These are phyloP conservation scores for Porites lutea DNA, from an alignment of 64 coral and sea anemone species.

Conservation along the genomic window DNA sequence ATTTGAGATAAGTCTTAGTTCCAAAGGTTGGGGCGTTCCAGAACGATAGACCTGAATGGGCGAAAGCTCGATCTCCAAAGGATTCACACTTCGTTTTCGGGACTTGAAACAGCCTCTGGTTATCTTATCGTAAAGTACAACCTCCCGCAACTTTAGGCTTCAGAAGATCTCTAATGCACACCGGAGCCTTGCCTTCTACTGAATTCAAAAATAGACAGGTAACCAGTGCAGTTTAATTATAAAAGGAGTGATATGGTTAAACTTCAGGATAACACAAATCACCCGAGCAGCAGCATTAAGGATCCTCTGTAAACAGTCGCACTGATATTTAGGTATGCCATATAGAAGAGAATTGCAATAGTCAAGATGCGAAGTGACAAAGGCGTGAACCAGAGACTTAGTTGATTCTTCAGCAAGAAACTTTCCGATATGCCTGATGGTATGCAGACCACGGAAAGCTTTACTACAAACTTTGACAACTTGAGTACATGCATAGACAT, in stretches of 20 bases:
- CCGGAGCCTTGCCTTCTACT: no score
- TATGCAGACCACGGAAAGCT: conserved; percentile 28
- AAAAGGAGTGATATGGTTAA: conserved; percentile 16
- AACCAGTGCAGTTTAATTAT: conserved; percentile 30
- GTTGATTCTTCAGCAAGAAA: conserved; percentile 24
- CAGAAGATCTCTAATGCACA: no score
- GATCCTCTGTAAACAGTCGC: conserved; percentile 39
- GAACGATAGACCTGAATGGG: no score
- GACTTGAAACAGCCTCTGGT: no score
- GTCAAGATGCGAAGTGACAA: conserved; percentile 54
- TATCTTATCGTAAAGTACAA: no score
- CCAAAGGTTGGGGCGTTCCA: no score
- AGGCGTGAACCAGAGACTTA: conserved; percentile 45
- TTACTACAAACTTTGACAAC: conserved; percentile 39
- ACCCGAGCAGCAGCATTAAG: conserved; percentile 59
- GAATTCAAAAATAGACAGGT: background rate
- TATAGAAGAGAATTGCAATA: conserved; percentile 58
- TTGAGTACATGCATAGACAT: conserved; percentile 44
- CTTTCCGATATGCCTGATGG: conserved; percentile 47
- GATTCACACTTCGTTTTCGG: no score
- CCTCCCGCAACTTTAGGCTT: no score
- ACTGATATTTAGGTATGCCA: conserved; percentile 30
- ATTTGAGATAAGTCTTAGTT: no score
- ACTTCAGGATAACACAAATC: background rate
- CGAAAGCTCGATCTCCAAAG: no score